Evolutionary conservation across 2,888 invertebrate genomes (phyloP).

Genomic region (Meteorus cinctellus): DNA sequence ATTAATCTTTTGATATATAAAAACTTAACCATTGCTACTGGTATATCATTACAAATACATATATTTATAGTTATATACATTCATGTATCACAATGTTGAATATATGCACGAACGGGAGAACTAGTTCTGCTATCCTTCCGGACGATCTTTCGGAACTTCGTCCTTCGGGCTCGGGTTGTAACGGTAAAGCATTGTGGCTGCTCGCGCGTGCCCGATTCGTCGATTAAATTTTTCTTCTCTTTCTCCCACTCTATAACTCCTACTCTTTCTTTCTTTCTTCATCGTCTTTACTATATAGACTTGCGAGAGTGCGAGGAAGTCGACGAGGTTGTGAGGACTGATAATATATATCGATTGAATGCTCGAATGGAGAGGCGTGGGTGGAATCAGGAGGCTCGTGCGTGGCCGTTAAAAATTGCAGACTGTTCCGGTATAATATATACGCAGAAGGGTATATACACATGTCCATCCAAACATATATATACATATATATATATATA

Average conservation of each 20-base stretch:
- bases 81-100: constrained; percentile 2
- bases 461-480: too few species aligned
- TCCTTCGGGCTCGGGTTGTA: constrained; percentile 36
- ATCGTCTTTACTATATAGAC: constrained; percentile 3
- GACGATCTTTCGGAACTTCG: constrained; percentile 56
- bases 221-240: constrained; percentile 36
- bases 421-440: constrained; percentile 34
- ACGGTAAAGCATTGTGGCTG: constrained; percentile 48
- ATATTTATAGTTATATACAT: not conserved
- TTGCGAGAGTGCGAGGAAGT: constrained; percentile 21
- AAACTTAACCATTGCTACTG: constrained; percentile 25
- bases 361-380: constrained; percentile 31
- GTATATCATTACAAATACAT: constrained; percentile 24
- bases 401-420: constrained; percentile 43
- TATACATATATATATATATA: too few species aligned
- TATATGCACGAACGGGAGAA: constrained; percentile 48
- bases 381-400: constrained; percentile 42
- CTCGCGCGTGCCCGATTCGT: constrained; percentile 42
- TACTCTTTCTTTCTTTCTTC: constrained; percentile 14
- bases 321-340: constrained; percentile 17
- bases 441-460: not conserved
- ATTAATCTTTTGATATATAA: constrained; percentile 29
- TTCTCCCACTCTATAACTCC: not conserved
- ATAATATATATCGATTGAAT: constrained; percentile 36
- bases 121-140: constrained; percentile 61